Evolutionary conservation across 2,113 vertebrate genomes (phyloP).

Genomic region (Centrocercus urophasianus): DNA sequence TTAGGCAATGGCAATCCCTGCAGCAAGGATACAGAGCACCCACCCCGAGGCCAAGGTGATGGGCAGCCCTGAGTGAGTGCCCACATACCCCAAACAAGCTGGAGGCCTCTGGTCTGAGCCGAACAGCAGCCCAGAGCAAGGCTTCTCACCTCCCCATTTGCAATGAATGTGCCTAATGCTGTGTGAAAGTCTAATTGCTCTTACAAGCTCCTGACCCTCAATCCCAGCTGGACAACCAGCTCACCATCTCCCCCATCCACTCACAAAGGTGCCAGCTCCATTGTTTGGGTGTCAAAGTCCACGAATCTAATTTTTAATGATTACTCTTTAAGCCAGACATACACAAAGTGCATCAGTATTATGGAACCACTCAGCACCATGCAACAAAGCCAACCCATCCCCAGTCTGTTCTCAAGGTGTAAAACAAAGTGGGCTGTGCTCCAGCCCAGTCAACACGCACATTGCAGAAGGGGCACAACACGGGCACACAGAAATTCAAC

Average conservation of each 20-base stretch:
- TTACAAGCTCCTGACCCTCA: neutral
- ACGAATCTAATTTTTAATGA: neutral
- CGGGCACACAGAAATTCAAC: too few species aligned
- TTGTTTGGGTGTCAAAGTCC: rapidly evolving
- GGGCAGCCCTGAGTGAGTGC: neutral
- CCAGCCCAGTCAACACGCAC: neutral
- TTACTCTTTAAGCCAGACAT: neutral
- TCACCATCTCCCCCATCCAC: neutral
- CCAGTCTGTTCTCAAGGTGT: neutral
- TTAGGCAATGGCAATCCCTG: neutral
- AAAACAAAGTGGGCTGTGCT: neutral
- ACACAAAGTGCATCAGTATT: neutral
- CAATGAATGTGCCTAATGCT: rapidly evolving
- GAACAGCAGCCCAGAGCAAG: neutral
- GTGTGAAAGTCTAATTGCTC: rapidly evolving
- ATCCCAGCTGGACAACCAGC: neutral
- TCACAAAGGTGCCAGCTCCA: neutral
- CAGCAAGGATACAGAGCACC: neutral
- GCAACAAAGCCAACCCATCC: neutral
- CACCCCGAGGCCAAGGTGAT: rapidly evolving
- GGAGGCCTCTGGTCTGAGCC: neutral
- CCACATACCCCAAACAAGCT: neutral
- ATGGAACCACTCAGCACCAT: rapidly evolving
- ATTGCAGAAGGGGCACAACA: neutral
- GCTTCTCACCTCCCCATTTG: neutral